Base-by-base conservation (phyloP, 2,888 invertebrate genomes). In the Lymantria monacha region DNA sequence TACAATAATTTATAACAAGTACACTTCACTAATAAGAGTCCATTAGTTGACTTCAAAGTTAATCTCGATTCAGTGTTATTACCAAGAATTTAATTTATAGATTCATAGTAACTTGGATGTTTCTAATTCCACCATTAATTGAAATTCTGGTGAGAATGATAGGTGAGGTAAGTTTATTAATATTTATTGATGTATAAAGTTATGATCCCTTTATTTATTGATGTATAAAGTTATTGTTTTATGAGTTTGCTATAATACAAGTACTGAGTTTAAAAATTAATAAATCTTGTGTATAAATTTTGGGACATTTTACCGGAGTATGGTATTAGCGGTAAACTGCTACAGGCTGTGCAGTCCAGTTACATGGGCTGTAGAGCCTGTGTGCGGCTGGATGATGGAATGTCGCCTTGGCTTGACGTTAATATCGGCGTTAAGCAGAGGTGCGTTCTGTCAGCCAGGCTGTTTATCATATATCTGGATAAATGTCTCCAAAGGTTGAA, bases 81-180 rank as follows among this genome's bases (percentile, higher is more conserved):
- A 53, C 54, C 60, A 64, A 65, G 63, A 70, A 70, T 69, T 74
- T 64, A 82, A 81, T 79, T 84, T 83, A 82, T 80, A 73, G 78
- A 72, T 75, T 79, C 72, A 64, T 66, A 68, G 67, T 62, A 79
- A 84, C 73, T 83, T 80, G 51, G 70, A 62, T 80, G 78, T 77
- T 83, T 76, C 74, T 75, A 76, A 85, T 83, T 80, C 75, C 67
- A 61, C 78, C 76, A 81, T 83, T 82, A 85, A 83, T 85, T 81
- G 72, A 63, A 78, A 76, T 76, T 75, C 71, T 75, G 13, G 15
- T 9, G 15, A 42, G 37, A 36, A 42, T 66, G 61, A 66, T 70
- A 59, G 57, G 59, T 69, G 60, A 65, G 55, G 59, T 60, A 79
- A 83, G 75, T 22, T 84, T 84, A 7, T 7, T 38, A 12, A 38